Conservation (phyloP, 2,113 vertebrate genomes). For the Tragulus kanchil region DNA sequence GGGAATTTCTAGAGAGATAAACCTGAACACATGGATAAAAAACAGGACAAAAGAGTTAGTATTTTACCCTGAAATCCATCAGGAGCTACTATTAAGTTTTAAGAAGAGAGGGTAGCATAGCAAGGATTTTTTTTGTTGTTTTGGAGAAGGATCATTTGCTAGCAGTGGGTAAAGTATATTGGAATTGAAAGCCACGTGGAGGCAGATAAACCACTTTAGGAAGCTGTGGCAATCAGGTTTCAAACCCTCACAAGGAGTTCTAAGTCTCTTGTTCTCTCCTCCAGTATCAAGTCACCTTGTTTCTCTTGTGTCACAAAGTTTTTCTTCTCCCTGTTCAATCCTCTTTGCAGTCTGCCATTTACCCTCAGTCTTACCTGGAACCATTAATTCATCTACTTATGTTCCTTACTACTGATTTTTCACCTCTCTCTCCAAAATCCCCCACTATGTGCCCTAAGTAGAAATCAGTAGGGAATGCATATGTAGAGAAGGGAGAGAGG, state of each 20-base stretch:
- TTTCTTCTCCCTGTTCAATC: neutral
- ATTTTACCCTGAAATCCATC: neutral
- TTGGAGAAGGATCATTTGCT: neutral
- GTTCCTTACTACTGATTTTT: neutral
- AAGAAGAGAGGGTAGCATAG: neutral
- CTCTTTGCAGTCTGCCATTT: neutral
- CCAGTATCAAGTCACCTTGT: neutral
- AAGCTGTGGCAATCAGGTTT: neutral
- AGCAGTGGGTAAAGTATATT: neutral
- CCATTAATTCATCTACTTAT: neutral
- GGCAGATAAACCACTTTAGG: neutral
- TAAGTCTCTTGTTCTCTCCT: neutral
- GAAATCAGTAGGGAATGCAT: conserved; percentile 30
- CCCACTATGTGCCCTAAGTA: neutral
- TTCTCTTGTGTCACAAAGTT: conserved; percentile 33
- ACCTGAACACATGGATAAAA: neutral
- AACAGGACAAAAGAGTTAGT: neutral
- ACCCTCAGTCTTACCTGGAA: neutral
- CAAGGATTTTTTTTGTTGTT: neutral
- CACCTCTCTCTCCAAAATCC: neutral
- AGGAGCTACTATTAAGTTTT: neutral
- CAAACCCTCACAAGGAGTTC: neutral
- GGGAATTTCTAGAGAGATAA: neutral
- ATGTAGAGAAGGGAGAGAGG: neutral
- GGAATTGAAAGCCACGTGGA: neutral